phyloP scores from a whole-genome alignment of 2,888 invertebrate species.

The Megastigmus dorsalis region DNA sequence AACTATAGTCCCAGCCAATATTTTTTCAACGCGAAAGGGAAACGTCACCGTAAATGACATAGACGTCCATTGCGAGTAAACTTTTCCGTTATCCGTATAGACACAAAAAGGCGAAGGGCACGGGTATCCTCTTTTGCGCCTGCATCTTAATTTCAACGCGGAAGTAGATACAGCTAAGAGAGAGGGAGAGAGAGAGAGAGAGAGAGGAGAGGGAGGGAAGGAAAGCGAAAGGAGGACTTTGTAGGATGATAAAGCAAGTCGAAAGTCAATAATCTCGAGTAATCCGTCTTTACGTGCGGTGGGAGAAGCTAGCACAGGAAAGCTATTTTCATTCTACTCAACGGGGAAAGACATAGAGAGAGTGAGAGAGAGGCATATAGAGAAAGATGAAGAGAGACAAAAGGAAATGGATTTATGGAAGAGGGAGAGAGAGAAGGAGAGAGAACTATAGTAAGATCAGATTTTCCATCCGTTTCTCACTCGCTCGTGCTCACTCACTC shows the following conservation, averaged over 20 bases:
- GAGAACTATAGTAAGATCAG: slow-evolving; percentile 38
- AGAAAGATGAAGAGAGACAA: background rate
- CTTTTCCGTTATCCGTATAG: slow-evolving; percentile 27
- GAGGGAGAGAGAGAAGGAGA: slow-evolving; percentile 54
- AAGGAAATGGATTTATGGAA: slow-evolving; percentile 21
- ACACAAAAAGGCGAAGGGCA: slow-evolving; percentile 13
- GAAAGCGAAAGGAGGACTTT: background rate
- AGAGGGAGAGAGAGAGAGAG: background rate
- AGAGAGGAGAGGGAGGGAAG: background rate
- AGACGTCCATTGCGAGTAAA: background rate
- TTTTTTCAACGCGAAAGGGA: background rate
- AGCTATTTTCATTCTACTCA: slow-evolving; percentile 65
- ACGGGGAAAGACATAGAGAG: background rate
- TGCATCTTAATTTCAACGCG: slow-evolving; percentile 29
- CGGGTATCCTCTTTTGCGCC: background rate
- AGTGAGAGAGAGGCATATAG: background rate
- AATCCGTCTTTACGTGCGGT: slow-evolving; percentile 62
- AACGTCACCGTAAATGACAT: background rate
- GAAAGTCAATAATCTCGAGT: slow-evolving; percentile 66
- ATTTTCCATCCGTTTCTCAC: too few species aligned
- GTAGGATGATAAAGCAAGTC: slow-evolving; percentile 53
- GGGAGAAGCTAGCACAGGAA: slow-evolving; percentile 47
- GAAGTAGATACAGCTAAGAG: background rate
- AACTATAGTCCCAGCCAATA: too few species aligned
- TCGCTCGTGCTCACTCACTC: too few species aligned